Evolutionary conservation across 2,888 invertebrate genomes (phyloP), one percentile per base, ranked within the genome.

Genomic region (Nesidiocoris tenuis): DNA sequence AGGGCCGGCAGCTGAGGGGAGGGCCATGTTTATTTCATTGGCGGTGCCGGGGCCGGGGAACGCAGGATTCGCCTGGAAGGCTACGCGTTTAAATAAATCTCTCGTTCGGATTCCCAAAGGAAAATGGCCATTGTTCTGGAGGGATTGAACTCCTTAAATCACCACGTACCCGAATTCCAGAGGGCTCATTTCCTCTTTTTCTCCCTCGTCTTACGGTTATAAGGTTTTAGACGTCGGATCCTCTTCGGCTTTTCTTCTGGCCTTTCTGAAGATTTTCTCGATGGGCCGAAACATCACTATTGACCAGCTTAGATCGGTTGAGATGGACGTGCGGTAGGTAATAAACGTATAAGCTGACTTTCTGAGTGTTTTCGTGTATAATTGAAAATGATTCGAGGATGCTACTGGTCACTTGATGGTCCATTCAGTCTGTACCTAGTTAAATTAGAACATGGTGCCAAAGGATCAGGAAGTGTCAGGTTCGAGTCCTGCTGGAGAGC

Each of bases 21-120:
- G 55, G 21, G 56, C 67, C 67, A 67, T 67, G 67, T 67, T 67
- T 67, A 67, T 67, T 67, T 67, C 67, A 67, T 67, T 67, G 67
- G 39, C 39, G 39, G 39, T 39, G 39, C 12, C 39, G 39, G 39
- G 12, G 3, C 5, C 3, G 39, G 12, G 39, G 39, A 12, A 12
- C 39, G 55, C 16, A 67, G 56, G 67, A n/a, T 67, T 22, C 22
- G 12, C 5, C 21, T 55, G 39, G 66, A 55, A 55, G 55, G 21
- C 55, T 22, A 22, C 55, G 55, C 67, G 55, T 67, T 67, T 67
- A 67, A 67, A 67, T 67, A 67, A 67, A 67, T 67, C 67, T 67
- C 55, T 55, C 67, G 67, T 67, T 54, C 19, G 67, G 55, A 54
- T 55, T 54, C 67, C 67, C 39, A 67, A 67, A 67, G 67, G 67